Evolutionary conservation across 2,888 invertebrate species (phyloP).

Genomic region (Xestia xanthographa): DNA sequence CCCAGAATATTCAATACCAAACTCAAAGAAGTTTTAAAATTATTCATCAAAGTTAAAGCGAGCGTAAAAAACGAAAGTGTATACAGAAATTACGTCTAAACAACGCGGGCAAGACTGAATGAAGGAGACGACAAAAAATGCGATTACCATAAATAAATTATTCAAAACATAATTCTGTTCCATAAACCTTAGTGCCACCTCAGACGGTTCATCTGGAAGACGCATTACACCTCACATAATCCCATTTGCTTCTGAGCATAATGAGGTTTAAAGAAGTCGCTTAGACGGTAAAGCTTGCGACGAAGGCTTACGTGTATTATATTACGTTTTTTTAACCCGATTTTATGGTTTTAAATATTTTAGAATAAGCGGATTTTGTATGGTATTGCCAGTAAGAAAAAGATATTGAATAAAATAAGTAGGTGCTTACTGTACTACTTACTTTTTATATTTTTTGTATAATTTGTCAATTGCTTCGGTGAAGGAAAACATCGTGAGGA

Average conservation of each 20-base stretch:
- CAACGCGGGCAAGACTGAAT: slow-evolving; percentile 19
- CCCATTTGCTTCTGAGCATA: slow-evolving; percentile 70
- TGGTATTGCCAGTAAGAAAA: slow-evolving; percentile 11
- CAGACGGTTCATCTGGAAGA: slow-evolving; percentile 65
- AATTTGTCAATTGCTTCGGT: too few species aligned
- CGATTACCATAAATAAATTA: slow-evolving; percentile 73
- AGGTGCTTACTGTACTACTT: too few species aligned
- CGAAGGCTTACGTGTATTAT: background rate
- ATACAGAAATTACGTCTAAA: slow-evolving; percentile 49
- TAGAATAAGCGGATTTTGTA: slow-evolving; percentile 10
- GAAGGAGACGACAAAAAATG: slow-evolving; percentile 61
- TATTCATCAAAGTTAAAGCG: slow-evolving; percentile 39
- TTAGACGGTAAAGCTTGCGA: slow-evolving; percentile 24
- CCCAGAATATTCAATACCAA: slow-evolving; percentile 13
- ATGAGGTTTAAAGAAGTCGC: slow-evolving; percentile 60
- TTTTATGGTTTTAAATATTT: slow-evolving; percentile 25
- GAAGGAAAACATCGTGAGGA: too few species aligned
- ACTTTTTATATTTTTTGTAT: too few species aligned
- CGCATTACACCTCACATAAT: slow-evolving; percentile 70
- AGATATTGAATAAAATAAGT: background rate
- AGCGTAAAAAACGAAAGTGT: slow-evolving; percentile 41
- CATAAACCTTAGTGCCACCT: slow-evolving; percentile 69
- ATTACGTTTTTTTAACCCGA: slow-evolving; percentile 32
- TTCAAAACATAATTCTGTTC: slow-evolving; percentile 72
- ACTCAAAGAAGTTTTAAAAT: slow-evolving; percentile 15